A percentile compares a stretch with the other conserved stretches of the same genome.
phyloP scores from a whole-genome alignment of 2,113 vertebrate genomes.

The Collichthys lucidus region DNA sequence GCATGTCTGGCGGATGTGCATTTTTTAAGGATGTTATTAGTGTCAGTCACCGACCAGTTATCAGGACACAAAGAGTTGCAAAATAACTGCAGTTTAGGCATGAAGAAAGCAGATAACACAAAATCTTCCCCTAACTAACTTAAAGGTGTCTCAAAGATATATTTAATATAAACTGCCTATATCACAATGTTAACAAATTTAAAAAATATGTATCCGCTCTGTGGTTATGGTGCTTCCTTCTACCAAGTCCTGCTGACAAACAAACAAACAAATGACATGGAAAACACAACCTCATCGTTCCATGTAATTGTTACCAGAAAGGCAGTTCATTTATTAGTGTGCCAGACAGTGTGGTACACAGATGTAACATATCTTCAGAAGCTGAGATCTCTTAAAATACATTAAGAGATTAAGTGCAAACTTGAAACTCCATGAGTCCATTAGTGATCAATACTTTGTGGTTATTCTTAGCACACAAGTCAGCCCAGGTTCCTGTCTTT shows the following conservation, averaged over 20 bases:
- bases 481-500: neutral
- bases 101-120: neutral
- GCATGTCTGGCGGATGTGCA: neutral
- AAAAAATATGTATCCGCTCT: too few relatives aligned
- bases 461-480: neutral
- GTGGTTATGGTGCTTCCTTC: too few relatives aligned
- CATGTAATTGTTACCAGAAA: neutral
- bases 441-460: neutral
- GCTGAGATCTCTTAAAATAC: neutral
- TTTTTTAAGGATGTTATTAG: neutral
- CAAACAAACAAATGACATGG: too few relatives aligned
- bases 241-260: too few relatives aligned
- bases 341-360: neutral
- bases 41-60: neutral
- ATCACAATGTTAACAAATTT: too few relatives aligned
- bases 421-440: neutral
- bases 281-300: too few relatives aligned
- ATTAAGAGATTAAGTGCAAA: neutral
- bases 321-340: neutral
- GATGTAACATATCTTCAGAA: neutral
- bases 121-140: neutral
- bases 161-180: too few relatives aligned
- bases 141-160: too few relatives aligned
- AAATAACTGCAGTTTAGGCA: neutral
- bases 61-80: neutral